phyloP scores from a whole-genome alignment of 2,797 vertebrate species.

The Pseudomugil gertrudae region DNA sequence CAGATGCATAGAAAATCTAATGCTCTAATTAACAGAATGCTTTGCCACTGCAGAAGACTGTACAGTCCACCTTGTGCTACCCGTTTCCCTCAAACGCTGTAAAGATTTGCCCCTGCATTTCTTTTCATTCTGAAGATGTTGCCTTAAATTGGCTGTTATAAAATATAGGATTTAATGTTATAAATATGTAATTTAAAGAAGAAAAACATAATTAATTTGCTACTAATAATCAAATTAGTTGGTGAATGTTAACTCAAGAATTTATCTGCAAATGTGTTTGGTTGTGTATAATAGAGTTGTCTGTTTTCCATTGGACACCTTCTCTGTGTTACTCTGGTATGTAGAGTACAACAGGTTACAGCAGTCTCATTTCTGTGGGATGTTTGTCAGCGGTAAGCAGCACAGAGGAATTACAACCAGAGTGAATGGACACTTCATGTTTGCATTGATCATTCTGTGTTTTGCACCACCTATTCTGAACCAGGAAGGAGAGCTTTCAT shows the following conservation, averaged over 20 bases:
- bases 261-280: conserved; percentile 71
- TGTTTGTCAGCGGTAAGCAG: conserved; percentile 56
- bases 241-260: conserved; percentile 71
- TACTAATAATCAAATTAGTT: conserved; percentile 70
- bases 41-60: conserved; percentile 78
- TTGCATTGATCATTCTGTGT: conserved; percentile 77
- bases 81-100: conserved; percentile 66
- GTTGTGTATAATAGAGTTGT: conserved; percentile 58
- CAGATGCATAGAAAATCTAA: conserved; percentile 61
- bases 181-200: conserved; percentile 74
- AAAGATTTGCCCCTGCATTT: conserved; percentile 70
- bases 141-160: conserved; percentile 80
- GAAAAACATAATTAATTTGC: conserved; percentile 75
- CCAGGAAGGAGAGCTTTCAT: conserved; percentile 75
- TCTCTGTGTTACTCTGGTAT: conserved; percentile 62
- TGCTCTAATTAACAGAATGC: conserved; percentile 55
- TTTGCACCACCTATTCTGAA: conserved; percentile 79
- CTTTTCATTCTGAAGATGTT: conserved; percentile 79
- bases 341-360: conserved; percentile 55
- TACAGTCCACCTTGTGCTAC: conserved; percentile 81
- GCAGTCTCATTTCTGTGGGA: conserved; percentile 47
- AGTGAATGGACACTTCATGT: conserved; percentile 62
- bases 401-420: conserved; percentile 52
- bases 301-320: conserved; percentile 52
- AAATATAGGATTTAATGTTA: conserved; percentile 71